Percentiles rank a stretch among this genome's conserved stretches.
These are phyloP conservation scores for Phyllostomus hastatus DNA, from an alignment of 2,113 vertebrate genomes.

Conservation along the genomic window DNA sequence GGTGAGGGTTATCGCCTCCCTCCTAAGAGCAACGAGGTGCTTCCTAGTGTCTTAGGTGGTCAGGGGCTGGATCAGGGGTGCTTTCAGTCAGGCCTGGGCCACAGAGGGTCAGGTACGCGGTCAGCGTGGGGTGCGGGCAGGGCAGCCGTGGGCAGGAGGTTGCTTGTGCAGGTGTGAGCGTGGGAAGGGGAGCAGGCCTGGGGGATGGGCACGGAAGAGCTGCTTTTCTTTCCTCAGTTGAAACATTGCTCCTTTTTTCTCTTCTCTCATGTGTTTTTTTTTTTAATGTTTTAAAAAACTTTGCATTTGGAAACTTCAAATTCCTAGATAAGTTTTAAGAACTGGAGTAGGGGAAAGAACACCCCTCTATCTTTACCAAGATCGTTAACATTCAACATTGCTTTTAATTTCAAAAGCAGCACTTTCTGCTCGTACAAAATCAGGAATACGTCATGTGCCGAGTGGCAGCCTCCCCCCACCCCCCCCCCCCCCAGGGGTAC, in stretches of 20 bases:
- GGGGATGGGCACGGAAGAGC: background rate
- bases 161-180: rapidly evolving
- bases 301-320: background rate
- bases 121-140: background rate
- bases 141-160: too few relatives aligned
- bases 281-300: background rate
- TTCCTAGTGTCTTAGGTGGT: background rate
- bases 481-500: too few relatives aligned
- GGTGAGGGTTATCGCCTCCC: background rate
- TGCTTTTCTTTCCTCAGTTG: background rate
- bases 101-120: background rate
- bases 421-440: background rate
- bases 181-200: background rate
- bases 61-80: background rate
- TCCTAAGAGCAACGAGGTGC: background rate
- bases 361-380: background rate
- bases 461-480: too few relatives aligned
- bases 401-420: background rate
- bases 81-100: background rate
- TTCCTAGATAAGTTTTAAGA: background rate
- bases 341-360: background rate
- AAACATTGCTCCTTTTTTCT: background rate
- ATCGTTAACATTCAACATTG: background rate
- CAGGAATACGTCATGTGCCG: background rate
- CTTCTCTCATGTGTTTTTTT: background rate